Base-by-base conservation (phyloP, 2,888 invertebrate species). In the Ormyrus thymus region DNA sequence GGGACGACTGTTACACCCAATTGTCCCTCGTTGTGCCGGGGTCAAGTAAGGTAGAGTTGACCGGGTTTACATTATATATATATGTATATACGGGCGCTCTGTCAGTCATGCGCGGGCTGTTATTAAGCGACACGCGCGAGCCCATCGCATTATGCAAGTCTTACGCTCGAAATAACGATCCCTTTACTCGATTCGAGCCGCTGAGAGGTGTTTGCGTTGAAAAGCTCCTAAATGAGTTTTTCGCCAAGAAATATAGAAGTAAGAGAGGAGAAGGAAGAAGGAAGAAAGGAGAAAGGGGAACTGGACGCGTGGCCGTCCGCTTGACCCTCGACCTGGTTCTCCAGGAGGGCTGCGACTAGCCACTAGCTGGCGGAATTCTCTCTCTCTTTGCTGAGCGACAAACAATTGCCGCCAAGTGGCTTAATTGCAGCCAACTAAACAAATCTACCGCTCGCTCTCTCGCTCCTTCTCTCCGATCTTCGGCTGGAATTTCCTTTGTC, bases 351-450 rank as follows among this genome's bases (percentile, higher is more conserved):
- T 79, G 82, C 80, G 77, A 76, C 78, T 55, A 84, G 84, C 29
- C 87, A 86, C 85, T 87, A 29, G 88, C 88, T 88, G 87, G 89
- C 87, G 89, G 89, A 90, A 90, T 90, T 89, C 89, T 89, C 29
- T 29, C 29, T 29, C 29, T 29, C 29, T 4, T 73, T 79, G 76
- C 81, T 76, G 88, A 89, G 89, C 89, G 89, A 89, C 90, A 90
- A 90, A 90, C 90, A 90, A 90, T 90, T 90, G 89, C 89, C 87
- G 89, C 87, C 90, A 90, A 90, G 90, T 90, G 90, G 90, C 90
- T 90, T 90, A 90, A 90, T 90, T 90, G 89, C 88, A 87, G 87
- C 88, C 88, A 89, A 89, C 90, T 89, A 90, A 90, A 90, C 90
- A 90, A 89, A 90, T 87, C 81, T 69, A 71, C 50, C 72, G 80